Percentiles rank a stretch among this genome's conserved stretches.
Conservation (phyloP, 2,797 vertebrate genomes). For the Arctocebus calabarensis region DNA sequence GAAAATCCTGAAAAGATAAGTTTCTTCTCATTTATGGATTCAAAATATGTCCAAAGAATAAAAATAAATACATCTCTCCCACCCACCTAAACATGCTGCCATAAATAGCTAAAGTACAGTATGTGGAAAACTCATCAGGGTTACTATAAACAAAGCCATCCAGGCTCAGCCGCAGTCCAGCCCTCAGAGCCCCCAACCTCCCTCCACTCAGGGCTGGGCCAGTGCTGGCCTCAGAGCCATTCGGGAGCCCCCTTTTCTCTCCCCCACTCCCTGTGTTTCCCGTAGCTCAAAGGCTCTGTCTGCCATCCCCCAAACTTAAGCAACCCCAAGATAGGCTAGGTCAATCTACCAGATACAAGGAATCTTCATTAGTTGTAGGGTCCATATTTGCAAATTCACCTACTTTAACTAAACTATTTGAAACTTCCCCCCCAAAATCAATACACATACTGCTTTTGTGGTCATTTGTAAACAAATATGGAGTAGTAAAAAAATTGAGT, state of each 20-base stretch:
- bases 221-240: neutral
- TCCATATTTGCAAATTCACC: too few relatives aligned
- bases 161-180: neutral
- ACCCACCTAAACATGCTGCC: neutral
- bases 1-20: slow-evolving; percentile 42
- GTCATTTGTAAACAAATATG: neutral
- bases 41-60: slow-evolving; percentile 53
- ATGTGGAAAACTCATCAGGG: slow-evolving; percentile 2
- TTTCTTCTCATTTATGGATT: slow-evolving; percentile 39
- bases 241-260: neutral
- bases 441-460: rapidly evolving
- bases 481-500: neutral
- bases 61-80: neutral
- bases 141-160: neutral
- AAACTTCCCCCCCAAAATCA: neutral
- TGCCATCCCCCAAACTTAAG: neutral
- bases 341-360: neutral
- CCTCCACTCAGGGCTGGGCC: neutral
- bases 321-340: neutral
- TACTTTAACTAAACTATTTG: neutral
- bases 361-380: neutral
- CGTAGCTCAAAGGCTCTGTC: neutral
- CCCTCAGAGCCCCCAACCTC: neutral
- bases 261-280: neutral
- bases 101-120: neutral